phyloP scores from a whole-genome alignment of 2,797 vertebrate genomes.

The Premnoplex brunnescens region DNA sequence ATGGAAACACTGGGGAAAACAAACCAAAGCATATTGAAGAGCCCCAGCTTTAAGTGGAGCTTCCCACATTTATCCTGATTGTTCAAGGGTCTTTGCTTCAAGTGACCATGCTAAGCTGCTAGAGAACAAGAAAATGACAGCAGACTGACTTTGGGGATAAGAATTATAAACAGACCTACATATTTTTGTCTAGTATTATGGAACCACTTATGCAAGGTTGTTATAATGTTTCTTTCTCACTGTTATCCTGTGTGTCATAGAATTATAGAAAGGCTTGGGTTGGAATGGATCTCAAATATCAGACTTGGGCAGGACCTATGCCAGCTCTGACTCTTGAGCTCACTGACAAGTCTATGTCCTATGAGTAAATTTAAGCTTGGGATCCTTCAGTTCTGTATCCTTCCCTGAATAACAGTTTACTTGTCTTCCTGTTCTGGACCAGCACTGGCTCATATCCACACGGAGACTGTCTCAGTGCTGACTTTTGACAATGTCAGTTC shows the following conservation, averaged over 20 bases:
- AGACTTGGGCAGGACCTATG: background rate
- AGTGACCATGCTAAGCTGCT: background rate
- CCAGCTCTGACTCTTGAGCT: background rate
- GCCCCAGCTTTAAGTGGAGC: background rate
- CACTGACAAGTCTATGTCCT: background rate
- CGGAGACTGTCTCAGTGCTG: background rate
- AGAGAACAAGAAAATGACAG: background rate
- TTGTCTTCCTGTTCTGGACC: background rate
- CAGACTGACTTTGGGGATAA: background rate
- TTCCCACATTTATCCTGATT: accelerated
- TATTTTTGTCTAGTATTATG: background rate
- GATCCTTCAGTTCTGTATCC: background rate
- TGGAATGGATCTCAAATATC: background rate
- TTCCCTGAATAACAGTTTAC: background rate
- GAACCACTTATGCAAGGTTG: background rate
- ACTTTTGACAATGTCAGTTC: background rate
- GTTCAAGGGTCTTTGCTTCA: background rate
- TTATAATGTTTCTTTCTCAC: background rate
- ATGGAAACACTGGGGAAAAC: background rate
- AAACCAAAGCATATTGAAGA: background rate
- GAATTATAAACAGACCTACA: background rate
- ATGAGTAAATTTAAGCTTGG: background rate
- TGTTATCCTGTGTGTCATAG: background rate
- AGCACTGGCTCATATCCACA: background rate
- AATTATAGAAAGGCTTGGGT: background rate